Evolutionary conservation across 2,888 invertebrate genomes (phyloP).

Genomic region (Limnephilus rhombicus): DNA sequence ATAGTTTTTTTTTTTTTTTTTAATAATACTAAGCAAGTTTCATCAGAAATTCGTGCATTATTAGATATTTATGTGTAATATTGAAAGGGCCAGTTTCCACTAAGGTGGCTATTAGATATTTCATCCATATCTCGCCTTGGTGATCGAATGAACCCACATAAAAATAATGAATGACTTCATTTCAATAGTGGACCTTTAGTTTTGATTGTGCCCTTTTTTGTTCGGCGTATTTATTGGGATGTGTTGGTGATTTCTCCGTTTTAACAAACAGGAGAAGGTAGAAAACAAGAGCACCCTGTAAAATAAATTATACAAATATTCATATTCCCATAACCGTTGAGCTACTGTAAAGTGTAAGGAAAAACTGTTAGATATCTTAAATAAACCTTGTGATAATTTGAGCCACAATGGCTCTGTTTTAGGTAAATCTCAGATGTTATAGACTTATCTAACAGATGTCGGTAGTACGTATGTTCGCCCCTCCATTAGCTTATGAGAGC

Average conservation of each 20-base stretch:
- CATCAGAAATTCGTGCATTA: not conserved
- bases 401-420: too few species aligned
- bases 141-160: slow-evolving; percentile 64
- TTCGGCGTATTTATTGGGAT: not conserved
- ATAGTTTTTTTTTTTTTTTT: too few species aligned
- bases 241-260: not conserved
- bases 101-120: slow-evolving; percentile 47
- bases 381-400: too few species aligned
- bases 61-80: not conserved
- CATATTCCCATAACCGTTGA: too few species aligned
- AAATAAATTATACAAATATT: too few species aligned
- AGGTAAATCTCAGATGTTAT: too few species aligned
- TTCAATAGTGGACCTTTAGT: slow-evolving; percentile 45
- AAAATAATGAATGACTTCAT: slow-evolving; percentile 67
- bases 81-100: not conserved
- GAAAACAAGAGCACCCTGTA: not conserved
- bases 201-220: slow-evolving; percentile 25
- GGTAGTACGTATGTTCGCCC: too few species aligned
- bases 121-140: slow-evolving; percentile 61
- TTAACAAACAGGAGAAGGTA: not conserved
- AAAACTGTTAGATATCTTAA: too few species aligned
- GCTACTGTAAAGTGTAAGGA: too few species aligned
- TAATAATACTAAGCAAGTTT: not conserved
- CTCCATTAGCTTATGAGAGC: too few species aligned
- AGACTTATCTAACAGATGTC: too few species aligned